Evolutionary conservation across 2,797 vertebrate genomes (phyloP).

Genomic region (Pseudotriccus pelzelni): DNA sequence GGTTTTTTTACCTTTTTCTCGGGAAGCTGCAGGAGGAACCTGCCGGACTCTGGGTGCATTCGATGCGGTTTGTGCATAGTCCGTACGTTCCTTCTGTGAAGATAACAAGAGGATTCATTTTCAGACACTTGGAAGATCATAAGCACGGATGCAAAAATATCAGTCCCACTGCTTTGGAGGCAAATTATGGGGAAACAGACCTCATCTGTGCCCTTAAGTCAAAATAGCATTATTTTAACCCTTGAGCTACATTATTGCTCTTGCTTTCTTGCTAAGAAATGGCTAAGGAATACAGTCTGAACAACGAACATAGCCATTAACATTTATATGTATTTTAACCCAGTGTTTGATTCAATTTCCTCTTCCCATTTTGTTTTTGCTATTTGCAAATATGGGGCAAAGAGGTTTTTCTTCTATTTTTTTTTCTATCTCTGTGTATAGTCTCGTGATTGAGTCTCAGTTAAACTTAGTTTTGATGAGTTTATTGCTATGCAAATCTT

Average conservation of each 20-base stretch:
- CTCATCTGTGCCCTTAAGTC: neutral
- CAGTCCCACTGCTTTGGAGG: too few species aligned
- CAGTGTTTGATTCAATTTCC: neutral
- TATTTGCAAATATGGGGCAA: neutral
- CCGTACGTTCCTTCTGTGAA: neutral
- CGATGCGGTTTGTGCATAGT: rapidly evolving
- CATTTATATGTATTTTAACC: neutral
- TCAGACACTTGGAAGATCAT: neutral
- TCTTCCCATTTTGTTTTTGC: neutral
- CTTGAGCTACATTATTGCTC: neutral
- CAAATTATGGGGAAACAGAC: neutral
- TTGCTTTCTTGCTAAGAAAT: neutral
- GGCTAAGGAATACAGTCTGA: neutral
- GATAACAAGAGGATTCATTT: neutral
- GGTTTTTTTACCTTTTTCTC: neutral
- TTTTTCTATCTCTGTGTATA: neutral
- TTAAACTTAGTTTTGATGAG: neutral
- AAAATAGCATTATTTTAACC: neutral
- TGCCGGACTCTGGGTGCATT: neutral
- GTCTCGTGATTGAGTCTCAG: neutral
- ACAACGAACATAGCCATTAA: neutral
- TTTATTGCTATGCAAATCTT: neutral
- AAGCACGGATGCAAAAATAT: neutral
- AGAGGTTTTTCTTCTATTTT: rapidly evolving
- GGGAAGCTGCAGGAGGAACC: rapidly evolving